These are phyloP conservation scores for Plodia interpunctella DNA, from an alignment of 1,140 invertebrate genomes.

Conservation along the genomic window DNA sequence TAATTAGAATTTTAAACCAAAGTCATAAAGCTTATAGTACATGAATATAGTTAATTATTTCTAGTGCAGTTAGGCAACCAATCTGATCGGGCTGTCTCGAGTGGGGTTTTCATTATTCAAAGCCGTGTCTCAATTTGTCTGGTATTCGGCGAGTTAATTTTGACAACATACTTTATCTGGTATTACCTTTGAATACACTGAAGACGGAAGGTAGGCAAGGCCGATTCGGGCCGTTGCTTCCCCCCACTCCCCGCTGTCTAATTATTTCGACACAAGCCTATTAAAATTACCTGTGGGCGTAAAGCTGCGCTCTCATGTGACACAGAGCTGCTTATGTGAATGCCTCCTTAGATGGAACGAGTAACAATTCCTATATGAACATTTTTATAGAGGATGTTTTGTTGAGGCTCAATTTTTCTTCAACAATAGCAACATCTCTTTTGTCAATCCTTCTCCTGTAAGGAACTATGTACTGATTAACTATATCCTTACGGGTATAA, in stretches of 20 bases:
- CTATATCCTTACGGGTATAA: too few species aligned
- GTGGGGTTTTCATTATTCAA: neutral
- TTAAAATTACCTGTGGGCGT: constrained; percentile 29
- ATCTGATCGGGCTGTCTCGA: neutral
- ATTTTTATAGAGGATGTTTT: too few species aligned
- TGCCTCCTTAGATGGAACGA: neutral
- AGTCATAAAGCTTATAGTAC: neutral
- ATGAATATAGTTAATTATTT: neutral
- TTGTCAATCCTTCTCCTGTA: too few species aligned
- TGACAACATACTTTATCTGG: constrained; percentile 1
- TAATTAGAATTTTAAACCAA: too few species aligned
- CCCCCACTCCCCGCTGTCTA: constrained; percentile 16
- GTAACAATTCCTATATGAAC: too few species aligned
- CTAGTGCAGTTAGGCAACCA: neutral
- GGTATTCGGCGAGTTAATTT: constrained; percentile 4
- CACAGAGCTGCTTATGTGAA: neutral
- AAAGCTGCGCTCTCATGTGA: constrained; percentile 2
- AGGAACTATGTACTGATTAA: too few species aligned
- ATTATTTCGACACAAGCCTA: constrained; percentile 44
- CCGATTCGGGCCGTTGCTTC: neutral
- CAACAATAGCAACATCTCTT: too few species aligned
- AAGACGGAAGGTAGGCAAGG: constrained; percentile 13
- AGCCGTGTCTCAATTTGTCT: neutral
- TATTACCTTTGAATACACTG: constrained; percentile 10
- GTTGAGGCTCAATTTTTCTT: too few species aligned